Evolutionary conservation across 2,888 invertebrate genomes (phyloP).

Genomic region (Ennomos erosarius): DNA sequence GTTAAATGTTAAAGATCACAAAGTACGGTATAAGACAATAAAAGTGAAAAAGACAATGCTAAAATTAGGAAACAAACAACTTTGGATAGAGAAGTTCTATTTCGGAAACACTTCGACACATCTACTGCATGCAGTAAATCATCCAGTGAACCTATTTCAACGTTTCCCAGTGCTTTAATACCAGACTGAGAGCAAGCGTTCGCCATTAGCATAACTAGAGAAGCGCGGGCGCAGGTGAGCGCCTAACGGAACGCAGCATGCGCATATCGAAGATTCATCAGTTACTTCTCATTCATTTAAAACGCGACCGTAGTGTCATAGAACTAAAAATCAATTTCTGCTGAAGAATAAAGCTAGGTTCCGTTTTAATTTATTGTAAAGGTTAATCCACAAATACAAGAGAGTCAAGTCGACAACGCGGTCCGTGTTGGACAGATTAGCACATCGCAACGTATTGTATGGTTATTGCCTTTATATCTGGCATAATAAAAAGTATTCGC

Average conservation of each 20-base stretch:
- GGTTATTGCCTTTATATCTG: constrained; percentile 66
- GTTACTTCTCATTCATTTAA: constrained; percentile 55
- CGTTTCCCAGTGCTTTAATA: constrained; percentile 53
- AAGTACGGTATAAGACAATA: no score
- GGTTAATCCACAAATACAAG: constrained; percentile 64
- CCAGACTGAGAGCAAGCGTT: constrained; percentile 63
- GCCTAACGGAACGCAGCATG: constrained; percentile 75
- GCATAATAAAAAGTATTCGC: constrained; percentile 62
- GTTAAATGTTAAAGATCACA: no score
- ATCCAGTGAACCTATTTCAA: constrained; percentile 59
- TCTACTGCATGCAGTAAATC: constrained; percentile 47
- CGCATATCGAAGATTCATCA: constrained; percentile 68
- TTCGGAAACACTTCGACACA: constrained; percentile 47
- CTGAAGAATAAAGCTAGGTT: constrained; percentile 31
- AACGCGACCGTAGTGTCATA: constrained; percentile 60
- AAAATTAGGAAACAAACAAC: constrained; percentile 17
- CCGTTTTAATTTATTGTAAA: constrained; percentile 61
- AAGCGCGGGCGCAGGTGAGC: constrained; percentile 81
- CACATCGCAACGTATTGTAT: constrained; percentile 70
- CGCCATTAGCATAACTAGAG: constrained; percentile 82
- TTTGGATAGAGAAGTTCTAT: constrained; percentile 40
- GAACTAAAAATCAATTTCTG: constrained; percentile 56
- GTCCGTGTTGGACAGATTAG: constrained; percentile 71
- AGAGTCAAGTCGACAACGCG: constrained; percentile 59
- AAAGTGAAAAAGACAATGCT: constrained; percentile 11